phyloP scores from a whole-genome alignment of 2,113 vertebrate genomes.

The Rhadina sibilatrix region DNA sequence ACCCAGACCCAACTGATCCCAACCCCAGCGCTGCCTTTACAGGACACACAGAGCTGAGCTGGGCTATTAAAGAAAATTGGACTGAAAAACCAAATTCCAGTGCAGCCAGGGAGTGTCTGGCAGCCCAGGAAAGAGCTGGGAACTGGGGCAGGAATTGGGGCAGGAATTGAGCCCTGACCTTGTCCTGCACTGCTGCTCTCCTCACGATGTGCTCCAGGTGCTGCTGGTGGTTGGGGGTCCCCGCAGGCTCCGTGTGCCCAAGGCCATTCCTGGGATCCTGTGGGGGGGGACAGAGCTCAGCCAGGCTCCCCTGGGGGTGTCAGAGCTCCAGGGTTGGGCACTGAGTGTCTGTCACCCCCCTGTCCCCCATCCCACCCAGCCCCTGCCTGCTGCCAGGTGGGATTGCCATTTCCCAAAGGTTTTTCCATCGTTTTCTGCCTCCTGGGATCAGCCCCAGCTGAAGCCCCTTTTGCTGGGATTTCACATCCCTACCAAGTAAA shows the following conservation, averaged over 20 bases:
- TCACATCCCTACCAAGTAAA: neutral
- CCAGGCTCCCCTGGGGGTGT: neutral
- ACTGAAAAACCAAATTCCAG: neutral
- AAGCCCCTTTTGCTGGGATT: neutral
- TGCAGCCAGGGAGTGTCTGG: neutral
- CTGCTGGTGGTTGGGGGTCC: slow-evolving; percentile 77
- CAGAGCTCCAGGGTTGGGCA: neutral
- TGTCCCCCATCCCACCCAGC: fast-evolving
- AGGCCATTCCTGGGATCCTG: neutral
- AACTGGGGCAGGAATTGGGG: neutral
- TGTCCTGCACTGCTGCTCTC: slow-evolving; percentile 73
- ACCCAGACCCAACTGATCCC: neutral
- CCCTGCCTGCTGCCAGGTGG: neutral
- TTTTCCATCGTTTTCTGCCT: neutral
- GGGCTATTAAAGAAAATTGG: neutral
- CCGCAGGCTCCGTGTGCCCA: fast-evolving
- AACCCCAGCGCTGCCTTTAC: fast-evolving
- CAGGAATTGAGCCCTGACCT: slow-evolving; percentile 66
- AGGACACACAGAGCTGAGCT: fast-evolving
- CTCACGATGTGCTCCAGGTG: slow-evolving; percentile 83
- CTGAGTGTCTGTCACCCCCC: neutral
- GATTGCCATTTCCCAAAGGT: fast-evolving
- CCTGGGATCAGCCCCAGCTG: fast-evolving
- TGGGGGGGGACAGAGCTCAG: neutral
- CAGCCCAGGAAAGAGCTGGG: neutral